These are phyloP conservation scores for Polia nebulosa DNA, from an alignment of 2,888 invertebrate species.

Conservation along the genomic window DNA sequence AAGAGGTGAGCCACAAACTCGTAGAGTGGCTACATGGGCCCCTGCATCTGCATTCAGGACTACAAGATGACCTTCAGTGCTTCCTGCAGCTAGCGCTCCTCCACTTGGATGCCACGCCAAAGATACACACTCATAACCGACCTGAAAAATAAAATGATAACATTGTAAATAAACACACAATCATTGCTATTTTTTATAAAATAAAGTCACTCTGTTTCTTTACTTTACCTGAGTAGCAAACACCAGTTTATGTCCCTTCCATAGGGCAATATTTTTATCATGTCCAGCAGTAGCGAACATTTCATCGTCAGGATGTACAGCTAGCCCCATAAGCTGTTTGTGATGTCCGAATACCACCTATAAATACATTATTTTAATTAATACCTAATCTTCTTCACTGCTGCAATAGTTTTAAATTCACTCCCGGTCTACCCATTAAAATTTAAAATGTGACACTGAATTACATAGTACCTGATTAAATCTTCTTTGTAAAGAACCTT, in stretches of 20 bases:
- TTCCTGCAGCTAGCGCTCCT: conserved; percentile 96
- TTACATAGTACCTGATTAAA: conserved; percentile 96
- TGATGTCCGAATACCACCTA: conserved; percentile 97
- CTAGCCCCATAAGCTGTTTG: conserved; percentile 96
- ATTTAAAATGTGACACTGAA: no score
- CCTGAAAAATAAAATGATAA: conserved; percentile 81
- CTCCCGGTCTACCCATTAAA: no score
- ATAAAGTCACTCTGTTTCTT: no score
- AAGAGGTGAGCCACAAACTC: conserved; percentile 96
- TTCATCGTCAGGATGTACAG: conserved; percentile 97
- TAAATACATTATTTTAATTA: no score
- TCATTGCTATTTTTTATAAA: no score
- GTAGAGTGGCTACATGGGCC: conserved; percentile 95
- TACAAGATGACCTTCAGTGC: conserved; percentile 96
- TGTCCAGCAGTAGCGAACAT: conserved; percentile 98
- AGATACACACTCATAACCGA: conserved; percentile 97
- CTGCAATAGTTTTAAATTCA: no score
- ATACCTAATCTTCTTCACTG: no score
- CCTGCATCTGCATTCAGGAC: conserved; percentile 97
- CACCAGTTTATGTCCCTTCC: conserved; percentile 96
- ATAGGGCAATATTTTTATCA: conserved; percentile 97
- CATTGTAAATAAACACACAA: not conserved
- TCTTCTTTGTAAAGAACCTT: conserved; percentile 96
- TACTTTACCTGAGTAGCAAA: conserved; percentile 95
- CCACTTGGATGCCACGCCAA: conserved; percentile 97